Conservation (phyloP, 2,888 invertebrate genomes). For the Lymantria dispar region DNA sequence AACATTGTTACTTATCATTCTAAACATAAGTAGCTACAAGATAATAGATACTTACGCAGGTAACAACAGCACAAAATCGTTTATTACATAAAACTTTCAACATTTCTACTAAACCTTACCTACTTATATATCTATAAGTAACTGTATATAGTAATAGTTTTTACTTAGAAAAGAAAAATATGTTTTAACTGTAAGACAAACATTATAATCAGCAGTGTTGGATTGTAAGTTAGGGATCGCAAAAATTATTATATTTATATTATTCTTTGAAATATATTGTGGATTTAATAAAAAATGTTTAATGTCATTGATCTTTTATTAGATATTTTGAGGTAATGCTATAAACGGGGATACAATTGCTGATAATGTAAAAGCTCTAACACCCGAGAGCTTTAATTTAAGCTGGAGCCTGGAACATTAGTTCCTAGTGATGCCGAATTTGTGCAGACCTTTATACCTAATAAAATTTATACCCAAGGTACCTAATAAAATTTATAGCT, state of each 20-base stretch:
- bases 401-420: too few species aligned
- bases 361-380: too few species aligned
- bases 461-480: too few species aligned
- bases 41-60: constrained; percentile 1
- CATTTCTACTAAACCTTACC: constrained; percentile 26
- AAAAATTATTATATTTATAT: constrained; percentile 79
- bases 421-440: too few species aligned
- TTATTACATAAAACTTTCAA: constrained; percentile 16
- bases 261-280: constrained; percentile 81
- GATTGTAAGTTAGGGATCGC: constrained; percentile 64
- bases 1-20: too few species aligned
- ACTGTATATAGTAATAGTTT: constrained; percentile 25
- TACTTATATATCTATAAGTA: constrained; percentile 16
- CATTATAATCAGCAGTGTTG: constrained; percentile 55
- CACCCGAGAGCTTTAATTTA: too few species aligned
- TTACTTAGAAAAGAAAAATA: constrained; percentile 44
- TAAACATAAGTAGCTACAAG: too few species aligned
- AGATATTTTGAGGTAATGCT: too few species aligned
- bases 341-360: too few species aligned
- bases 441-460: too few species aligned
- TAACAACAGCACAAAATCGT: constrained; percentile 25
- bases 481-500: too few species aligned
- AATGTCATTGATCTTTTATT: constrained; percentile 63
- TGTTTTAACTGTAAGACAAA: constrained; percentile 54
- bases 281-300: constrained; percentile 78